A percentile compares a stretch with the other conserved stretches of the same genome.
phyloP scores from a whole-genome alignment of 2,113 vertebrate species.

The Phodopus roborovskii region DNA sequence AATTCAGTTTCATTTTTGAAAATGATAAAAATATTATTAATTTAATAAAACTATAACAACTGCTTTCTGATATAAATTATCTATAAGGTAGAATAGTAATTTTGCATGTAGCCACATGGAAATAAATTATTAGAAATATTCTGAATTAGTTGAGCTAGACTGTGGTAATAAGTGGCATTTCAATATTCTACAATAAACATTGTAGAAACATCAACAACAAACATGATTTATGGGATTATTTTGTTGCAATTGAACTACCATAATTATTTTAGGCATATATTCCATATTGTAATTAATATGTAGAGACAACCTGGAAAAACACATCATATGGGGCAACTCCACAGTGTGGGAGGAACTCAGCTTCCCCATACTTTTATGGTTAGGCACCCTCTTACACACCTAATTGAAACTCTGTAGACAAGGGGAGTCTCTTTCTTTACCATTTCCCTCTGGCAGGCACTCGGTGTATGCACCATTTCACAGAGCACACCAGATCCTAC shows the following conservation, averaged over 20 bases:
- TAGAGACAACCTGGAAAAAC: neutral
- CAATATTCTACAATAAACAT: too few relatives aligned
- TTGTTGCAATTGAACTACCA: neutral
- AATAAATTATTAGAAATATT: neutral
- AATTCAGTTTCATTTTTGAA: neutral
- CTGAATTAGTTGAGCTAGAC: neutral
- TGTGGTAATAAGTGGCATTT: neutral
- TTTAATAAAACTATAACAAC: neutral
- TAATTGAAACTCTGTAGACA: neutral
- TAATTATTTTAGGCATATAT: neutral
- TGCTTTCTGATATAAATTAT: neutral
- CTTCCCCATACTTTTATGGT: neutral
- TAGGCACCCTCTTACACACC: accelerated
- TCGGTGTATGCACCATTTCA: neutral
- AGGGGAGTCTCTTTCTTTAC: neutral
- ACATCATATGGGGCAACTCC: neutral
- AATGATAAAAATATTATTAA: neutral
- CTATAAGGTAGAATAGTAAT: neutral
- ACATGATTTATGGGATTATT: neutral
- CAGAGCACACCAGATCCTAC: neutral
- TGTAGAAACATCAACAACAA: neutral
- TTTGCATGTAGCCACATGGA: neutral
- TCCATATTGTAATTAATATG: neutral
- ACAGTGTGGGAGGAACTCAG: neutral
- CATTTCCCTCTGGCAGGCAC: neutral